phyloP scores from a whole-genome alignment of 2,113 vertebrate species.

The Megaceryle torquata region DNA sequence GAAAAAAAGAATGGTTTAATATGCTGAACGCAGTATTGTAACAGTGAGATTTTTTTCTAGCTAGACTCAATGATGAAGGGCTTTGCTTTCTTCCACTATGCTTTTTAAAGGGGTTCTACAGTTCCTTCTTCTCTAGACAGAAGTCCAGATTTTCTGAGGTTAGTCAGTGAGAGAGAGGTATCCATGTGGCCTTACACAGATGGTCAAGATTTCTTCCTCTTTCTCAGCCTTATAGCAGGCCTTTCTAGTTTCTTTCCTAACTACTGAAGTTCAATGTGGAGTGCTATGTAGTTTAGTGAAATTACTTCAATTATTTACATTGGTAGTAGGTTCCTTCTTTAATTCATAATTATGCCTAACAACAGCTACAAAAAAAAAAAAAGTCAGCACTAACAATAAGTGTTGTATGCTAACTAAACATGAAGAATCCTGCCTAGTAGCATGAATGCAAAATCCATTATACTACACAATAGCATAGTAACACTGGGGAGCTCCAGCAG shows the following conservation, averaged over 20 bases:
- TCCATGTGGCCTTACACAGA: rapidly evolving
- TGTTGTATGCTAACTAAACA: not conserved
- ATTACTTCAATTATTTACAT: not conserved
- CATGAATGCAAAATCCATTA: not conserved
- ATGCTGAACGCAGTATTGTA: not conserved
- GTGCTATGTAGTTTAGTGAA: not conserved
- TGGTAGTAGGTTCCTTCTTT: not conserved
- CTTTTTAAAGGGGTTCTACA: not conserved
- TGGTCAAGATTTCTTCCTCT: not conserved
- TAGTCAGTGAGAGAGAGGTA: not conserved
- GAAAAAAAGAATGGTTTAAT: not conserved
- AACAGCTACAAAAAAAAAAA: not conserved
- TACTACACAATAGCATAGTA: not conserved
- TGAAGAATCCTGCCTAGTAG: not conserved
- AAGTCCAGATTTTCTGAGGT: not conserved
- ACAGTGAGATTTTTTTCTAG: not conserved
- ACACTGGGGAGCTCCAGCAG: not conserved
- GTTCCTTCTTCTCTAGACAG: not conserved
- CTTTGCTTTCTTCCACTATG: not conserved
- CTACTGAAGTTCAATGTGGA: not conserved
- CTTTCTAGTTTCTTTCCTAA: not conserved
- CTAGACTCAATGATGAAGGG: not conserved
- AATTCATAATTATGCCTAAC: not conserved
- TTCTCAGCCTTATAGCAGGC: not conserved
- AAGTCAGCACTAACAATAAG: not conserved